Base-by-base conservation (phyloP, 1,140 invertebrate species). In the Protaetia brevitarsis region DNA sequence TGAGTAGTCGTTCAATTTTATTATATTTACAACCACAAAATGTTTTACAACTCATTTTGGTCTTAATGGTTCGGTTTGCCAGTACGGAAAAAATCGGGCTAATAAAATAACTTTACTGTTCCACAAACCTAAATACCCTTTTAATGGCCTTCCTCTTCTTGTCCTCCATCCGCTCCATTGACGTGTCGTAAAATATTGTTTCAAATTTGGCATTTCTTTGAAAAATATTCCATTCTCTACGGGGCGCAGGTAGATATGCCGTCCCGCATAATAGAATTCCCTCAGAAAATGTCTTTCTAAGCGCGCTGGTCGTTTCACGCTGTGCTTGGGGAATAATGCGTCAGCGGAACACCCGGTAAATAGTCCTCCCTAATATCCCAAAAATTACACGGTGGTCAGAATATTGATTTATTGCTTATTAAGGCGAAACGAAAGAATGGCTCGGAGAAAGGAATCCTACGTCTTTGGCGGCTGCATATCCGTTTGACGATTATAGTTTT, bases 341-440 rank as follows among this genome's bases (percentile, higher is more conserved):
- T 19, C 26, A 59, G 57, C 57, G 16, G 57, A 59, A 51, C 29
- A 59, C 29, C 29, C 57, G 27, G 57, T 59, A 59, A 59, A 59
- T 19, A 59, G 57, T 23, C 57, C 23, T 57, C 23, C 27, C 57
- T 59, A 59, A 59, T 59, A 59, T 31, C 57, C 26, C 26, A 59
- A 59, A 59, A 59, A 59, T 59, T 59, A 59, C 57, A 30, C n/a
- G 57, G 57, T 59, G 57, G 57, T 59, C 57, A 59, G 57, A 59
- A 29, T 27, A 59, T 59, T 59, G 57, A 59, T 59, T 59, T 59
- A 59, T 59, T 59, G 57, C 26, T 28, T n/a, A 59, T 59, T 26
- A 29, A 16, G 26, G 26, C 57, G 57, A 31, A 59, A 31, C 57
- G 57, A 31, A 29, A 31, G 29, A 59, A 29, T 28, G 11, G 26